Evolutionary conservation across 2,797 vertebrate genomes (phyloP).

Genomic region (Myotis findleyi): DNA sequence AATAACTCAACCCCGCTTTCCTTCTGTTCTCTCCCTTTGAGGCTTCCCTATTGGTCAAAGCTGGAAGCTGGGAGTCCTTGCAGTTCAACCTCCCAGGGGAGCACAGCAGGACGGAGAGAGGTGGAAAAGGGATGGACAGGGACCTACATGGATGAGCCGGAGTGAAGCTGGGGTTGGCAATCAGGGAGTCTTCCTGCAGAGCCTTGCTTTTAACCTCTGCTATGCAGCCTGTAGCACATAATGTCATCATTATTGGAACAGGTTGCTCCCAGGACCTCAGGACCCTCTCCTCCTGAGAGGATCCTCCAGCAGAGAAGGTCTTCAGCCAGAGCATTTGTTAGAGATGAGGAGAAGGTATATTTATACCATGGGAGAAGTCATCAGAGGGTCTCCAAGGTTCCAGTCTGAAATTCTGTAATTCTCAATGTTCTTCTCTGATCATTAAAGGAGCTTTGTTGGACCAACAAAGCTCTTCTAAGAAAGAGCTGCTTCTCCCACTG

Average conservation of each 20-base stretch:
- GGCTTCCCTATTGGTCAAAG: background rate
- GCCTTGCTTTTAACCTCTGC: background rate
- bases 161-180: background rate
- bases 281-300: background rate
- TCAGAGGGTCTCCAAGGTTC: background rate
- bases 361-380: background rate
- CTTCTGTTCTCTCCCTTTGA: background rate
- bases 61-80: background rate
- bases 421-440: background rate
- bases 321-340: background rate
- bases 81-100: background rate
- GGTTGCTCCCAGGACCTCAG: background rate
- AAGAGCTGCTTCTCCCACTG: background rate
- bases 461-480: background rate
- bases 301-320: background rate
- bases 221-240: background rate
- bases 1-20: background rate
- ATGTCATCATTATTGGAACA: background rate
- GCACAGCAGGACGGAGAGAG: background rate
- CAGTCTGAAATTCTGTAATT: background rate
- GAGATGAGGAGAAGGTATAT: background rate
- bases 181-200: background rate
- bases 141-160: background rate
- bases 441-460: background rate
- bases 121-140: background rate